Evolutionary conservation across 37 sponge, comb jelly and placozoan species (phyloP).

Genomic region (Tethya wilhelma): DNA sequence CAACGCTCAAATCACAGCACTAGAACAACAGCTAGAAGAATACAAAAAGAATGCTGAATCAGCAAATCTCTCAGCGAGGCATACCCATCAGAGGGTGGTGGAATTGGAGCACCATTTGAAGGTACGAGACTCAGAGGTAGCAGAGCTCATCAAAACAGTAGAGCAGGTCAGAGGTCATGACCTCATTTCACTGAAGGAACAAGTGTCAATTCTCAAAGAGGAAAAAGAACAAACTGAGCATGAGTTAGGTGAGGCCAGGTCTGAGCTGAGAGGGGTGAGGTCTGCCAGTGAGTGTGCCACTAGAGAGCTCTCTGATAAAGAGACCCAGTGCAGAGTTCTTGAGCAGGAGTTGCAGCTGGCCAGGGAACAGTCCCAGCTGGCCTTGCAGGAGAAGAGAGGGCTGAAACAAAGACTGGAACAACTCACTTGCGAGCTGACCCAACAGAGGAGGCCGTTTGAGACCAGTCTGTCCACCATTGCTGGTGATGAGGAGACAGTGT

Average conservation of each 20-base stretch:
- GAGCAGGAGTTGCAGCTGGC: conserved; percentile 42
- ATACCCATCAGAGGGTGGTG: conserved; percentile 13
- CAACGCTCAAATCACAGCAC: background rate
- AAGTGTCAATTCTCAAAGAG: conserved; percentile 13
- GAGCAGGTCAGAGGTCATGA: background rate
- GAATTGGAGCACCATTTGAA: conserved; percentile 15
- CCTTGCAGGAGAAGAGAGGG: conserved; percentile 34
- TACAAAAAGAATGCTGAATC: conserved; percentile 24
- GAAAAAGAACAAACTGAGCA: conserved; percentile 37
- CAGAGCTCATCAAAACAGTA: background rate
- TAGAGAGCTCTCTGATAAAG: conserved; percentile 42
- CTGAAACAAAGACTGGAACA: conserved; percentile 30
- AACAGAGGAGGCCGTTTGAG: conserved; percentile 7
- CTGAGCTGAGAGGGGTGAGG: conserved; percentile 30
- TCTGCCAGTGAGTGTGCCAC: conserved; percentile 38
- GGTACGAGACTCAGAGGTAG: background rate
- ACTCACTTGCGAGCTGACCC: conserved; percentile 20
- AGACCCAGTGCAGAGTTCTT: conserved; percentile 50
- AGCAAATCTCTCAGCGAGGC: background rate
- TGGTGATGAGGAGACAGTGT: conserved; percentile 11
- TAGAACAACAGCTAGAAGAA: conserved; percentile 18
- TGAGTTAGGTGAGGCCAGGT: conserved; percentile 28
- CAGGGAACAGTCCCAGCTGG: conserved; percentile 14
- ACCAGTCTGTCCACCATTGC: conserved; percentile 25
- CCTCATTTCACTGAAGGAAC: background rate